phyloP scores from a whole-genome alignment of 1,140 invertebrate genomes.

The Cheumatopsyche charites region DNA sequence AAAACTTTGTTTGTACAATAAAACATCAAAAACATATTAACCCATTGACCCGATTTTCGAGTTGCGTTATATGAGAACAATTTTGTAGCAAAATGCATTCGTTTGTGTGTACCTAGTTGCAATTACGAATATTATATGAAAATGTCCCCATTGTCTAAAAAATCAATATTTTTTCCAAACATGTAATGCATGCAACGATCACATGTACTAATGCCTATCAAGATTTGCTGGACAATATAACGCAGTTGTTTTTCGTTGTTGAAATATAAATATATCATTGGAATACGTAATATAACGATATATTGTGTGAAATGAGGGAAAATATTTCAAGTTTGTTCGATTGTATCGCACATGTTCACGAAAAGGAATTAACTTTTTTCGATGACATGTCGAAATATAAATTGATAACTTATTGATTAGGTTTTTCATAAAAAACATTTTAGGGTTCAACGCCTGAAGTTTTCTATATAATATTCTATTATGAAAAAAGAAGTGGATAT shows the following conservation, averaged over 20 bases:
- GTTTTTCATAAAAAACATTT: background rate
- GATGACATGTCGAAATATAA: background rate
- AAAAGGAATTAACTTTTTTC: too few species aligned
- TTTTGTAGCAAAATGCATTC: background rate
- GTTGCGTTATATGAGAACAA: background rate
- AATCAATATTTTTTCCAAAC: background rate
- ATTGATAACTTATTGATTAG: conserved; percentile 1
- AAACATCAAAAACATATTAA: conserved; percentile 27
- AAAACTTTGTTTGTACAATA: background rate
- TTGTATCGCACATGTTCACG: too few species aligned
- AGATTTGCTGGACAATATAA: background rate
- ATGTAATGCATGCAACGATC: conserved; percentile 2
- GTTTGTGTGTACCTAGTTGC: conserved; percentile 9
- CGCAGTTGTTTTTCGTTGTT: background rate
- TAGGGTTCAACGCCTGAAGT: background rate
- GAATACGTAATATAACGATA: too few species aligned
- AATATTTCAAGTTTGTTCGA: too few species aligned
- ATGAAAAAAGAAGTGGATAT: too few species aligned
- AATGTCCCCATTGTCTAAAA: conserved; percentile 4
- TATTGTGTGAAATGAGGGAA: too few species aligned
- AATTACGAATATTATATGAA: conserved; percentile 12
- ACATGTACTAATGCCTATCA: conserved; percentile 1
- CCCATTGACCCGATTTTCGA: background rate
- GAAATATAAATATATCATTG: background rate
- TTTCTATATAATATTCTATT: background rate